Evolutionary conservation across 2,797 vertebrate genomes (phyloP).

Genomic region (Monodelphis domestica): DNA sequence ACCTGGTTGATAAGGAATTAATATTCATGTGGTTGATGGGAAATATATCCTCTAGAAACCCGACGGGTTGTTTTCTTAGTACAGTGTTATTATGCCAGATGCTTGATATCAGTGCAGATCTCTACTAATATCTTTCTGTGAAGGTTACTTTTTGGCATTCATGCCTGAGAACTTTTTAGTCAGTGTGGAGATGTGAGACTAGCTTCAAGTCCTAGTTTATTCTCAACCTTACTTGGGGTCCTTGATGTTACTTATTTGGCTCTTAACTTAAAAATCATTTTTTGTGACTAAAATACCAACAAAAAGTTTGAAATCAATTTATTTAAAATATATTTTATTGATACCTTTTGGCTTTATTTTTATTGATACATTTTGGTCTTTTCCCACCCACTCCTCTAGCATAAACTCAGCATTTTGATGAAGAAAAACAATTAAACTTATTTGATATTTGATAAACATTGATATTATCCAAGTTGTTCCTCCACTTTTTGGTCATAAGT

Average conservation of each 20-base stretch:
- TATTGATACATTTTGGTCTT: too few species aligned
- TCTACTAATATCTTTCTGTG: neutral
- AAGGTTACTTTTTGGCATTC: conserved; percentile 50
- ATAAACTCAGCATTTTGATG: too few species aligned
- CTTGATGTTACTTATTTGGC: conserved; percentile 61
- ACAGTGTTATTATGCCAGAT: neutral
- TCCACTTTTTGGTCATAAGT: too few species aligned
- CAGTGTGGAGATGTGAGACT: conserved; percentile 42
- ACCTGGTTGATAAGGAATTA: neutral
- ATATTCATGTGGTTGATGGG: neutral
- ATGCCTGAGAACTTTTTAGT: conserved; percentile 25
- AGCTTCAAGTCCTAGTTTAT: conserved; percentile 50
- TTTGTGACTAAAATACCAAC: conserved; percentile 31
- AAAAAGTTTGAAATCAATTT: neutral
- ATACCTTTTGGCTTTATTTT: too few species aligned
- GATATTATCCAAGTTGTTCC: too few species aligned
- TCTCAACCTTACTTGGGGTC: conserved; percentile 17
- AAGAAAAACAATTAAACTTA: too few species aligned
- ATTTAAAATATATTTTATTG: too few species aligned
- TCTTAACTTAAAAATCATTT: conserved; percentile 56
- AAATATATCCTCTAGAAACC: neutral
- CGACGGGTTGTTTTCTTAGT: conserved; percentile 30
- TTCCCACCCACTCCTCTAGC: too few species aligned
- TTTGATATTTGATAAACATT: too few species aligned
- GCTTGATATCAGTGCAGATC: neutral